A percentile compares a stretch with the other conserved stretches of the same genome.
phyloP scores from a whole-genome alignment of 1,140 invertebrate genomes.

The Saccostrea echinata region DNA sequence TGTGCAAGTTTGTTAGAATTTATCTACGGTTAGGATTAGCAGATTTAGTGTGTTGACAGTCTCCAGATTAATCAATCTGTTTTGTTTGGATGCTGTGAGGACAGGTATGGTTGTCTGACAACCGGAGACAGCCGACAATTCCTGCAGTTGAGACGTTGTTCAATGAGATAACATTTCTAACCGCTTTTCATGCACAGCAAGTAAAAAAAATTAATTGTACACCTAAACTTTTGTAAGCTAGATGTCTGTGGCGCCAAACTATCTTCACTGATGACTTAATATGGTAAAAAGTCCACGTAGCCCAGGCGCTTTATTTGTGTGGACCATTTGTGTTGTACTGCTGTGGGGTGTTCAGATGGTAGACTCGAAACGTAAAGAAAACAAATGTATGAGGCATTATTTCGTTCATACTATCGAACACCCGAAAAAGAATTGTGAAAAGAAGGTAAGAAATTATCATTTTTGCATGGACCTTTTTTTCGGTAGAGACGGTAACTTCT shows the following conservation, averaged over 20 bases:
- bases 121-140: not conserved
- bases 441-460: constrained; percentile 56
- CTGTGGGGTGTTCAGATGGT: constrained; percentile 13
- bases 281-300: constrained; percentile 15
- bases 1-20: constrained; percentile 31
- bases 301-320: not conserved
- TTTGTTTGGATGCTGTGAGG: constrained; percentile 22
- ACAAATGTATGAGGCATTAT: constrained; percentile 69
- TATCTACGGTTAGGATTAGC: constrained; percentile 14
- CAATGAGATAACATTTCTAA: not conserved
- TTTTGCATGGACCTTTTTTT: too few species aligned
- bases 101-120: not conserved
- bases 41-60: constrained; percentile 2
- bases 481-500: too few species aligned
- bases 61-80: constrained; percentile 19
- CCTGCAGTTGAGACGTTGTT: not conserved
- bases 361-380: constrained; percentile 58
- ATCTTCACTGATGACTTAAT: constrained; percentile 21
- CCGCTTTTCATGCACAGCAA: too few species aligned
- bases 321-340: constrained; percentile 37
- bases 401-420: constrained; percentile 66
- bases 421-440: constrained; percentile 65
- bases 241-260: not conserved
- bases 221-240: too few species aligned
- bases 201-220: too few species aligned